Evolutionary conservation across 2,797 vertebrate genomes (phyloP), one percentile per base, ranked within the genome.

Genomic region (Tokudaia muenninki): DNA sequence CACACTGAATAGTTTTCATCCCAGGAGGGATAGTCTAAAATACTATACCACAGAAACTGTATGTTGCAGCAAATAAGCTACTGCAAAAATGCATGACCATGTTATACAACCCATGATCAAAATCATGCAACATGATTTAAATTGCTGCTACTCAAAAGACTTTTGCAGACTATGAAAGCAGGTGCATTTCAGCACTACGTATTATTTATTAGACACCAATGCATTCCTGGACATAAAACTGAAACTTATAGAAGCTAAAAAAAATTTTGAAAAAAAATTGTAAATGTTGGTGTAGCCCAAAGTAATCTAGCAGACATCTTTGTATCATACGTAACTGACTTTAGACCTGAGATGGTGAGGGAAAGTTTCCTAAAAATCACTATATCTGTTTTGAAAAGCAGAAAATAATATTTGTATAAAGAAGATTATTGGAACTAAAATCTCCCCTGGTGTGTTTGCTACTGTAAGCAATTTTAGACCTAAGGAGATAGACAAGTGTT

Each of bases 61-160:
- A 82, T 59, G 90, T 92, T 96, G 92, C 89, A 96, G 44, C 57
- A 94, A 92, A 93, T 93, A 89, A 97, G 82, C 88, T 97, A 83
- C 21, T 94, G 91, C 63, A 96, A 96, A 96, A 97, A 77, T 87
- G 90, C 96, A 96, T 95, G 89, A 59, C 95, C 95, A 97, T 94
- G 94, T 96, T 92, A n/a, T 88, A 44, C 92, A 96, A 94, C 82
- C 93, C 14, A 91, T 83, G 78, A 34, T 95, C n/a, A 10, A 52
- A 97, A 74, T 88, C 94, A 72, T 91, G n/a, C 82, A 77, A 96
- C 61, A 82, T 61, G 78, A 63, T 84, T 77, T 96, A 94, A 97
- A 92, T 90, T 94, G 55, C 72, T 89, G 92, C 24, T 77, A 67
- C 61, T 90, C 84, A 96, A 97, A 97, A 75, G 6, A 79, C 86